Conservation (phyloP, 2,113 vertebrate genomes). For the Lucifuga dentata region DNA sequence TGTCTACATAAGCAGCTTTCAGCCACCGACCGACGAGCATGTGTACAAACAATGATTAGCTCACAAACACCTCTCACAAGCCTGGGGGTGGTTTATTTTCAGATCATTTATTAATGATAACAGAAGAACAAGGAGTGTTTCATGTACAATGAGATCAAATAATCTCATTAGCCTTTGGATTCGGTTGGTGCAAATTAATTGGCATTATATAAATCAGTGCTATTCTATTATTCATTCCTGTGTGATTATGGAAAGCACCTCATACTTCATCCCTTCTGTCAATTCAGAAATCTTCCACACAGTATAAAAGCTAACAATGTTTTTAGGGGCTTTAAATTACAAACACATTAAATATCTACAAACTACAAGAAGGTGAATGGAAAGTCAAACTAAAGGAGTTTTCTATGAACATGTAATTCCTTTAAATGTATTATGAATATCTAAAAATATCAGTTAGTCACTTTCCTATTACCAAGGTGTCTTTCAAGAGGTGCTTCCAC, state of each 20-base stretch:
- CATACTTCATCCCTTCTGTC: slow-evolving; percentile 50
- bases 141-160: slow-evolving; percentile 44
- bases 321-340: slow-evolving; percentile 11
- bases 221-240: slow-evolving; percentile 34
- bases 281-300: slow-evolving; percentile 40
- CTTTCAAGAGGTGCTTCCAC: too few relatives aligned
- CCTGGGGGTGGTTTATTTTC: slow-evolving; percentile 24
- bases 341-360: slow-evolving; percentile 14
- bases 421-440: too few relatives aligned
- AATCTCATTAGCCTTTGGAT: slow-evolving; percentile 55
- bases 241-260: slow-evolving; percentile 55
- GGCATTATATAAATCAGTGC: slow-evolving; percentile 37
- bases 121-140: slow-evolving; percentile 30
- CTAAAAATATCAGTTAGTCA: too few relatives aligned
- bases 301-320: not conserved
- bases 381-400: slow-evolving; percentile 6
- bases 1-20: slow-evolving; percentile 62
- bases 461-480: too few relatives aligned
- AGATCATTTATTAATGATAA: slow-evolving; percentile 43
- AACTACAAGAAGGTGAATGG: not conserved
- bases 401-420: not conserved
- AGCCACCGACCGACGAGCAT: slow-evolving; percentile 45
- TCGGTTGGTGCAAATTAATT: slow-evolving; percentile 42
- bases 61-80: slow-evolving; percentile 40
- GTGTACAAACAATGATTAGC: slow-evolving; percentile 69